phyloP scores from a whole-genome alignment of 2,113 vertebrate species.

The human region GRCh38 chr2:186192501-186193000 shows the following conservation, averaged over 20 bases:
- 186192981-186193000: not conserved
- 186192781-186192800: not conserved
- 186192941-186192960: not conserved
- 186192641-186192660: not conserved
- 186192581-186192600: not conserved
- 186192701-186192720: not conserved
- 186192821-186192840: not conserved
- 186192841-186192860: not conserved
- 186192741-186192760: not conserved
- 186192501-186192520: not conserved
- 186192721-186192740: not conserved
- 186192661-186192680: not conserved
- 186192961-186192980: constrained; percentile 1
- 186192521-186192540: not conserved
- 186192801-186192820: not conserved
- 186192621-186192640: not conserved
- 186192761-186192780: not conserved
- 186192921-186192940: not conserved
- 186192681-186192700: not conserved
- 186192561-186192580: not conserved
- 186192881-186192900: not conserved
- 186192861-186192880: not conserved
- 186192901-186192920: not conserved
- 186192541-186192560: not conserved
- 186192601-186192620: not conserved